A percentile compares a stretch with the other conserved stretches of the same genome.
These are phyloP conservation scores for Thera obeliscata DNA, from an alignment of 2,888 invertebrate species.

Conservation along the genomic window DNA sequence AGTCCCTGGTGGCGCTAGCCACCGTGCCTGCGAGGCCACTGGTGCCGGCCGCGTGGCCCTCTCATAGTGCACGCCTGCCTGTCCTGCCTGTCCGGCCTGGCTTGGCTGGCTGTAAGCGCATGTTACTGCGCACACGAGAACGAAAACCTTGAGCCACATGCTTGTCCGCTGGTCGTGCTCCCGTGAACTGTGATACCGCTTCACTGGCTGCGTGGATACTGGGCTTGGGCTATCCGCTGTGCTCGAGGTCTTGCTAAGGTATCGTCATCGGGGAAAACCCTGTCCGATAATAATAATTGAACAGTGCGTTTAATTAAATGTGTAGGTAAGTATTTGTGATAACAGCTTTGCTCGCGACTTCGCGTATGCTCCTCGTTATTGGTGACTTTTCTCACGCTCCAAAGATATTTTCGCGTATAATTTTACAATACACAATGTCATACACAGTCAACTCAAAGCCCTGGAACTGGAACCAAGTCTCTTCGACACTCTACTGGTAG, in stretches of 20 bases:
- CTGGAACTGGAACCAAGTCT: too few relatives aligned
- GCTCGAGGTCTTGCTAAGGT: background rate
- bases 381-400: background rate
- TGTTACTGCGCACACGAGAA: slow-evolving; percentile 4
- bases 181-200: background rate
- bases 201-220: background rate
- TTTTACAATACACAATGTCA: too few relatives aligned
- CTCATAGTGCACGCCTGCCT: slow-evolving; percentile 18
- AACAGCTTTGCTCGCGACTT: background rate
- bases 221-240: background rate
- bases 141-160: background rate
- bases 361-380: background rate
- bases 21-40: slow-evolving; percentile 28
- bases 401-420: too few relatives aligned
- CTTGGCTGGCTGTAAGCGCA: slow-evolving; percentile 33
- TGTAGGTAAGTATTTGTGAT: background rate
- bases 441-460: too few relatives aligned
- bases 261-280: background rate
- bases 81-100: slow-evolving; percentile 28
- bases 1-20: background rate
- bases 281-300: background rate
- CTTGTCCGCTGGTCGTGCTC: background rate
- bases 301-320: background rate
- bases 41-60: background rate
- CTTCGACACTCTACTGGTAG: too few relatives aligned